phyloP scores from a whole-genome alignment of 2,797 vertebrate species.

The Crenichthys baileyi region DNA sequence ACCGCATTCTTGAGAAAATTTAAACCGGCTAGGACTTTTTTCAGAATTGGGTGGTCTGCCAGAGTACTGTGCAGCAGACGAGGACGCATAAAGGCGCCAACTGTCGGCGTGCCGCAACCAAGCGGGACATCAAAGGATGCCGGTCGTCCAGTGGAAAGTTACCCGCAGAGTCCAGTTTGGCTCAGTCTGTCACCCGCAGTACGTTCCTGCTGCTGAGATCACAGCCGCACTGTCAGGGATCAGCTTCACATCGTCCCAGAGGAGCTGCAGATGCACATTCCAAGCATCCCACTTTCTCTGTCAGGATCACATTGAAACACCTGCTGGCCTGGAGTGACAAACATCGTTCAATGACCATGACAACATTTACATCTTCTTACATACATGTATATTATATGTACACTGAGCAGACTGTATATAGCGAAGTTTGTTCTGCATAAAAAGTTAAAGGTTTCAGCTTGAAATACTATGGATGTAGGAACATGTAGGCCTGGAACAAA shows the following conservation, averaged over 20 bases:
- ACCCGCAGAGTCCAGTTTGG: constrained; percentile 52
- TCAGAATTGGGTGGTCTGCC: constrained; percentile 75
- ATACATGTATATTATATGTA: too few species aligned
- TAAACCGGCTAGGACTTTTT: constrained; percentile 69
- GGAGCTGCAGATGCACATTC: constrained; percentile 53
- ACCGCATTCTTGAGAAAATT: constrained; percentile 73
- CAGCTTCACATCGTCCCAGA: constrained; percentile 57
- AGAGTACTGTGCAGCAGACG: constrained; percentile 48
- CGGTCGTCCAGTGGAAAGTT: constrained; percentile 51
- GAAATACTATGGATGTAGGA: too few species aligned
- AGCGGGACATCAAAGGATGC: constrained; percentile 72
- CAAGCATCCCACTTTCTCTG: constrained; percentile 37
- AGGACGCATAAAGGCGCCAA: constrained; percentile 64
- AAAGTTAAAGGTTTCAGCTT: background rate
- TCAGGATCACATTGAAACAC: constrained; percentile 54
- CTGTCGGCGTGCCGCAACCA: constrained; percentile 61
- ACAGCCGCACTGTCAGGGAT: constrained; percentile 64
- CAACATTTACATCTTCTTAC: background rate
- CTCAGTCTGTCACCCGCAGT: constrained; percentile 58
- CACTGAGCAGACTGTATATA: background rate
- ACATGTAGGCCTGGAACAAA: background rate
- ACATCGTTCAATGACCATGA: background rate
- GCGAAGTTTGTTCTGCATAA: background rate
- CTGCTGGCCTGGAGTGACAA: constrained; percentile 31
- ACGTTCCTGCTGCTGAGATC: constrained; percentile 48